These are phyloP conservation scores for Drosophila triauraria DNA, from an alignment of 1,140 invertebrate genomes.

Conservation along the genomic window DNA sequence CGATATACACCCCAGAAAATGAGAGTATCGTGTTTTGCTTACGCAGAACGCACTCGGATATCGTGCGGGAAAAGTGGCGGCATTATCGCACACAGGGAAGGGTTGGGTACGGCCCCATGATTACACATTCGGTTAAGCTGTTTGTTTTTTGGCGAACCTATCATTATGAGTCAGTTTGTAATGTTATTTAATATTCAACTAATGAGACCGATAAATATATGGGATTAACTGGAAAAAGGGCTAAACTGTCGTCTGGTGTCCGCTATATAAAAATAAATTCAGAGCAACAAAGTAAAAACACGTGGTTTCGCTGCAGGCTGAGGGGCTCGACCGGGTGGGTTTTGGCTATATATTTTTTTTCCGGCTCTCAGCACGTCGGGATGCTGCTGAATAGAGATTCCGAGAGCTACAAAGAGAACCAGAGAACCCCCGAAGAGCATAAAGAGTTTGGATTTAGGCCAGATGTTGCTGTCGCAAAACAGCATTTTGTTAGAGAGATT, in stretches of 20 bases:
- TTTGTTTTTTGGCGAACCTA: background rate
- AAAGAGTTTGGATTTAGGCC: conserved; percentile 17
- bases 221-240: background rate
- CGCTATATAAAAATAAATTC: conserved; percentile 8
- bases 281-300: conserved; percentile 29
- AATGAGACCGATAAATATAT: conserved; percentile 11
- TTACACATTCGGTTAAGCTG: background rate
- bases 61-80: background rate
- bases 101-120: conserved; percentile 2
- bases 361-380: conserved; percentile 2
- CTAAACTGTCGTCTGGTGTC: background rate
- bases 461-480: conserved; percentile 17
- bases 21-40: conserved; percentile 14
- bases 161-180: conserved; percentile 9
- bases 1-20: conserved; percentile 18
- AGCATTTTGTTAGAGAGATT: conserved; percentile 17
- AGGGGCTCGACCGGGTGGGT: conserved; percentile 60
- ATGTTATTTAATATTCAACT: conserved; percentile 7
- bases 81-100: conserved; percentile 11
- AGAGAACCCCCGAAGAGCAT: conserved; percentile 12
- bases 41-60: conserved; percentile 14
- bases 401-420: conserved; percentile 2
- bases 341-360: background rate
- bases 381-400: conserved; percentile 41
- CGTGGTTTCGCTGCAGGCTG: conserved; percentile 41